These are phyloP conservation scores for Zelleria hepariella DNA, from an alignment of 2,888 invertebrate genomes.

Conservation along the genomic window DNA sequence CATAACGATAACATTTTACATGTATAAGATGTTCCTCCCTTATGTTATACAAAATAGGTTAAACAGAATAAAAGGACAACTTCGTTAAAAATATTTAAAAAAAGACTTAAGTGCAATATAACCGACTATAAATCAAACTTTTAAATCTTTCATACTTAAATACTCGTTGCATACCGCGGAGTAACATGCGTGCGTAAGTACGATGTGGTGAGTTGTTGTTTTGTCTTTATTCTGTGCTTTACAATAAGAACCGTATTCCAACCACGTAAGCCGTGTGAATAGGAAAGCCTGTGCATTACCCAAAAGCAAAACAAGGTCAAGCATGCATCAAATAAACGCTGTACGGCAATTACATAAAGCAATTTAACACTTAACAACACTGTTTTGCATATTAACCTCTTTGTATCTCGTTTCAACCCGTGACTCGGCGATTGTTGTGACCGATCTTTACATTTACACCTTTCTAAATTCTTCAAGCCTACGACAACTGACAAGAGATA, in stretches of 20 bases:
- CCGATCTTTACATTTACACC: background rate
- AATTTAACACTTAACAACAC: constrained; percentile 2
- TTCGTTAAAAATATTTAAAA: too few relatives aligned
- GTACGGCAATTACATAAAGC: constrained; percentile 29
- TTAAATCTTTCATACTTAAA: too few relatives aligned
- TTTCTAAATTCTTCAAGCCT: background rate
- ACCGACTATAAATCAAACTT: too few relatives aligned
- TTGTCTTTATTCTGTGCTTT: background rate
- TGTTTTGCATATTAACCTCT: constrained; percentile 3
- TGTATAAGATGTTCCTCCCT: background rate
- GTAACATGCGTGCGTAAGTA: too few relatives aligned
- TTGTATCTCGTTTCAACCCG: background rate
- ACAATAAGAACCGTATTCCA: background rate
- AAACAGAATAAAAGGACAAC: background rate
- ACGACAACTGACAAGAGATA: too few relatives aligned
- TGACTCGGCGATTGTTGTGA: background rate
- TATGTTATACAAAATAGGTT: background rate
- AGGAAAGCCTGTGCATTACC: background rate
- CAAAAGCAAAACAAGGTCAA: constrained; percentile 10
- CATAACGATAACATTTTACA: background rate
- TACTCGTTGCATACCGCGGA: too few relatives aligned
- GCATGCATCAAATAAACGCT: constrained; percentile 36
- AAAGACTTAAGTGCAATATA: too few relatives aligned
- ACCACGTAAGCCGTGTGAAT: background rate
- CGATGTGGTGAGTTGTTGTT: background rate